Base-by-base conservation (phyloP, 30 jellyfish, hydroid and myxozoan species). In the Pelagia noctiluca region DNA sequence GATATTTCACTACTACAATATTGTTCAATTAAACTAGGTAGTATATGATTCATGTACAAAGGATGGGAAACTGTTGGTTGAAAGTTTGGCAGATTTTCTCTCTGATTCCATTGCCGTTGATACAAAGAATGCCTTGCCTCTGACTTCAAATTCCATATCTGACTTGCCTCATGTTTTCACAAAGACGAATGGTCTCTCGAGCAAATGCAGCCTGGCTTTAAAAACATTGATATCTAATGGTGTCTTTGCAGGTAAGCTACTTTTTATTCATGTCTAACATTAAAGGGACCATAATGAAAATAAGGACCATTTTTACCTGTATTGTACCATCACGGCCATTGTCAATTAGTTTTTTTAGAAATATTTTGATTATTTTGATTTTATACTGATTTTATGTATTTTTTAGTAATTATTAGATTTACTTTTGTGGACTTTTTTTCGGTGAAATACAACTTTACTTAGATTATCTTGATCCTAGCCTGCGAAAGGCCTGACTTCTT, bases 191-290 rank as follows among this genome's bases (percentile, higher is more conserved):
- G 22, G 49, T 35, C 34, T 82, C n/a, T 33, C 63, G 2, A 25
- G 38, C 35, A 82, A 82, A 65, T 82, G 86, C 35, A 30, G 30
- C 1, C 26, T 33, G 26, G 21, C 84, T 4, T 28, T 49, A 16
- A 69, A 35, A 25, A 25, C 35, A 0, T 30, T 82, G 35, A 3
- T 82, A 7, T 3, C 21, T 23, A 69, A 82, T 82, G 86, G 72
- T 0, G 69, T 85, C 86, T 82, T 68, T 36, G n/a, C 65, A 42
- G 92, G 92, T 82, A 2, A 10, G 84, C 28, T 37, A 23, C 0
- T 23, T 37, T 3, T 46, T 2, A 19, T 0, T 3, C 3, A 28
- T 71, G 19, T 3, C 13, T 7, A 33, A 7, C 10, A 7, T 31
- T n/a, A 10, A 69, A 2, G 35, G 23, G 7, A n/a, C n/a, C n/a